Conservation (phyloP, 1,140 invertebrate species). For the Anoplophora glabripennis region DNA sequence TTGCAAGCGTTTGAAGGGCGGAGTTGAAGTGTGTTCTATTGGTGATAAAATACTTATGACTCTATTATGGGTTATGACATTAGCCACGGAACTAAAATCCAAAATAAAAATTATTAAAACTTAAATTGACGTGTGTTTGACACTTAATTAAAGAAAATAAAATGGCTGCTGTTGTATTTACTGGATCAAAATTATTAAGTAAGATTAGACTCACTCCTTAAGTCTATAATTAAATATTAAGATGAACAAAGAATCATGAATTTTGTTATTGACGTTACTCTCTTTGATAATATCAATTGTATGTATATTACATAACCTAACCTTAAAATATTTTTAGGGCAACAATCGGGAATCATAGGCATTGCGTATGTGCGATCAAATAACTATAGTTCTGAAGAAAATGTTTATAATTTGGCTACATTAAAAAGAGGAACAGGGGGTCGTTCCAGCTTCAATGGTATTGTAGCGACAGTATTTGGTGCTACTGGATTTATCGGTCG, state of each 20-base stretch:
- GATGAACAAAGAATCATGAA: neutral
- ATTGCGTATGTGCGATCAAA: conserved; percentile 5
- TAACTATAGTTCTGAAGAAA: conserved; percentile 14
- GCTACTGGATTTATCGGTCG: conserved; percentile 83
- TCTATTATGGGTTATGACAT: no score
- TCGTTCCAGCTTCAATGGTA: conserved; percentile 92
- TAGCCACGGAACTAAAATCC: no score
- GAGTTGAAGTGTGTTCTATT: no score
- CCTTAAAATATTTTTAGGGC: conserved; percentile 6
- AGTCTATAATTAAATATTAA: neutral
- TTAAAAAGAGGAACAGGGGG: conserved; percentile 89
- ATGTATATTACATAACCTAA: conserved; percentile 15
- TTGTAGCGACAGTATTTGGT: conserved; percentile 97
- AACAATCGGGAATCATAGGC: conserved; percentile 7
- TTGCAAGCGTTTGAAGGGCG: no score
- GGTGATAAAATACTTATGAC: no score
- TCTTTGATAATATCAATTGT: neutral
- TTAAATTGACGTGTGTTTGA: no score
- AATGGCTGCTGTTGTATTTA: conserved; percentile 11
- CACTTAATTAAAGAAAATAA: neutral
- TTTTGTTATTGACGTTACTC: neutral
- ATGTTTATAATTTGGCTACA: conserved; percentile 52
- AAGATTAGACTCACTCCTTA: neutral
- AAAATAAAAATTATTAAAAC: no score
- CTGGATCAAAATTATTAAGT: conserved; percentile 15